These are phyloP conservation scores for Solenodon paradoxus DNA, from an alignment of 2,113 vertebrate genomes.

Conservation along the genomic window DNA sequence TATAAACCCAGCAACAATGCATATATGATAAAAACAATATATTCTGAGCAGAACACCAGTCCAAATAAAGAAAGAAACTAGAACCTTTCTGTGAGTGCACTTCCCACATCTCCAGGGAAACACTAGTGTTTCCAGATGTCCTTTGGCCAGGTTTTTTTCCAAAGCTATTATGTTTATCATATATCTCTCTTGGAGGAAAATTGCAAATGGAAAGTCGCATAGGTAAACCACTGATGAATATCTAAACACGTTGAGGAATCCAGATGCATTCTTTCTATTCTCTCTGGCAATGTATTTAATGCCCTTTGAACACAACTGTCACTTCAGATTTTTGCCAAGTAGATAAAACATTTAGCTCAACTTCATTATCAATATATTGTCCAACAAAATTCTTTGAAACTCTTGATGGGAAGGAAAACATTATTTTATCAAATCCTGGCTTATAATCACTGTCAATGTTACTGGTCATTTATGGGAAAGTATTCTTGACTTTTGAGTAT, in stretches of 20 bases:
- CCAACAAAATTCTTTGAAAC: not conserved
- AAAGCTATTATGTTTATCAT: not conserved
- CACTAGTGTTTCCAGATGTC: not conserved
- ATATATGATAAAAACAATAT: not conserved
- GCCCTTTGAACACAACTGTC: not conserved
- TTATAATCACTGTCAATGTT: not conserved
- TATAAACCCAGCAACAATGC: not conserved
- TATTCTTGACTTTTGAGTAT: not conserved
- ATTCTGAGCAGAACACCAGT: not conserved
- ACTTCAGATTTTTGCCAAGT: not conserved
- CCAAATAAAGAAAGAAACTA: not conserved
- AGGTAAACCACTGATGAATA: not conserved
- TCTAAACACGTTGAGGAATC: not conserved
- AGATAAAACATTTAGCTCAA: not conserved
- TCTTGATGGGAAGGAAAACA: not conserved
- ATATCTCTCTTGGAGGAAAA: not conserved
- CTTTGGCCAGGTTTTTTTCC: not conserved
- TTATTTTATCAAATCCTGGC: not conserved
- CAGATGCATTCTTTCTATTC: not conserved
- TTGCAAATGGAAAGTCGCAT: not conserved
- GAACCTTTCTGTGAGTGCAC: not conserved
- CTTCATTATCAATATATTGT: not conserved
- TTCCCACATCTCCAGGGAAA: not conserved
- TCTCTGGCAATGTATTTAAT: not conserved
- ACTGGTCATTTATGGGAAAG: not conserved